Percentiles rank a stretch among this genome's conserved stretches.
Evolutionary conservation across 1,140 invertebrate species (phyloP).

Genomic region (Papilio glaucus): DNA sequence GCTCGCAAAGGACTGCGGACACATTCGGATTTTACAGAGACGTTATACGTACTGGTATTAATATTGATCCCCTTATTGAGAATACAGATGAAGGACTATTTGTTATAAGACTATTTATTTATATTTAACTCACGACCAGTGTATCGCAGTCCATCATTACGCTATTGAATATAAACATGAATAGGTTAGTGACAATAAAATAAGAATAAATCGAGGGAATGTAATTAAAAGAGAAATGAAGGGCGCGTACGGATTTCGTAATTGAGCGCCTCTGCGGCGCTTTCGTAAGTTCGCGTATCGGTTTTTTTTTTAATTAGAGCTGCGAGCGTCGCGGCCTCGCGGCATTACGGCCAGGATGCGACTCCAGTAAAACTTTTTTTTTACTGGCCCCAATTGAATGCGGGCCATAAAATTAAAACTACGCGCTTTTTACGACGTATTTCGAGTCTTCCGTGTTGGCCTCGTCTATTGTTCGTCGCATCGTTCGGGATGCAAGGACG

Average conservation of each 20-base stretch:
- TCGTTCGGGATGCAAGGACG: conserved; percentile 60
- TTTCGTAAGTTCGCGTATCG: conserved; percentile 62
- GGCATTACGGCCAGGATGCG: conserved; percentile 75
- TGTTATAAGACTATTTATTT: too few relatives aligned
- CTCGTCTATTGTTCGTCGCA: conserved; percentile 64
- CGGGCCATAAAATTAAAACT: conserved; percentile 79
- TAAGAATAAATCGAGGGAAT: neutral
- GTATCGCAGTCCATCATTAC: neutral
- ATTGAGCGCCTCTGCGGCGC: conserved; percentile 46
- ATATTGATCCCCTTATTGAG: neutral
- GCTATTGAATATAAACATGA: neutral
- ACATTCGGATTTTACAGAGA: too few relatives aligned
- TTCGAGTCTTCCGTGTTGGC: conserved; percentile 75
- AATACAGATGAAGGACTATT: neutral
- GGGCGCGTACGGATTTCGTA: conserved; percentile 51
- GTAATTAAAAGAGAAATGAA: conserved; percentile 37
- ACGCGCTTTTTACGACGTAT: conserved; percentile 76
- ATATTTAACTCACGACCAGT: too few relatives aligned
- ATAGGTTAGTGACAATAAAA: neutral
- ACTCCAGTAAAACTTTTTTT: conserved; percentile 77
- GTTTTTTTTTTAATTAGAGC: conserved; percentile 80
- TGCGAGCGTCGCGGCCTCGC: conserved; percentile 69
- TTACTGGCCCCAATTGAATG: conserved; percentile 80
- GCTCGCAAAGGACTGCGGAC: too few relatives aligned
- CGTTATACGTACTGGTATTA: neutral